Percentiles rank a stretch among this genome's conserved stretches.
phyloP scores from a whole-genome alignment of 1,140 invertebrate species.

The Lerema accius region DNA sequence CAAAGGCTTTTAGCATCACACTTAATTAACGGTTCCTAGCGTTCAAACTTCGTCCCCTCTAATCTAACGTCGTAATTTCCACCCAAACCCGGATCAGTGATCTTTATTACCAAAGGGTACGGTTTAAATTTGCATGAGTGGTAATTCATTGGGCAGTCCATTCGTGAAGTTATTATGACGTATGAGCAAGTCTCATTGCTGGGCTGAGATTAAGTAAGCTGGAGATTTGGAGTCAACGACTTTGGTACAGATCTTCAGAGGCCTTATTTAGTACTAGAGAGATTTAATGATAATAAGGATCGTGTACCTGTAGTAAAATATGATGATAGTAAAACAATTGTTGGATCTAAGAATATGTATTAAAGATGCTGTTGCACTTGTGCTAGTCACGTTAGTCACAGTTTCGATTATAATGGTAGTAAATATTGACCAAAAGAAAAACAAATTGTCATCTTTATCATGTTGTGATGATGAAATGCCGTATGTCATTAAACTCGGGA shows the following conservation, averaged over 20 bases:
- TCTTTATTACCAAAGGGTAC: conserved; percentile 20
- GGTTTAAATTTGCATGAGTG: conserved; percentile 25
- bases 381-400: too few species aligned
- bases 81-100: conserved; percentile 10
- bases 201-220: conserved; percentile 17
- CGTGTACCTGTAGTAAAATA: too few species aligned
- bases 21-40: conserved; percentile 28
- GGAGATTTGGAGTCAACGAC: not conserved
- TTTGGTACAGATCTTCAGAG: not conserved
- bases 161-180: conserved; percentile 24
- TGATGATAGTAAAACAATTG: too few species aligned
- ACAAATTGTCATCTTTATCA: too few species aligned
- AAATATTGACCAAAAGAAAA: too few species aligned
- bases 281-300: too few species aligned
- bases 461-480: too few species aligned
- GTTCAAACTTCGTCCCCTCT: conserved; percentile 29
- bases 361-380: too few species aligned
- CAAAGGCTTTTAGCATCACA: conserved; percentile 28
- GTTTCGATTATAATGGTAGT: too few species aligned
- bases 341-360: too few species aligned
- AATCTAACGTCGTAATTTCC: conserved; percentile 26
- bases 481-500: too few species aligned
- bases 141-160: conserved; percentile 29
- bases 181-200: conserved; percentile 29
- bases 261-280: too few species aligned